Base-by-base conservation (phyloP, 1,140 invertebrate genomes). In the Camponotus floridanus region DNA sequence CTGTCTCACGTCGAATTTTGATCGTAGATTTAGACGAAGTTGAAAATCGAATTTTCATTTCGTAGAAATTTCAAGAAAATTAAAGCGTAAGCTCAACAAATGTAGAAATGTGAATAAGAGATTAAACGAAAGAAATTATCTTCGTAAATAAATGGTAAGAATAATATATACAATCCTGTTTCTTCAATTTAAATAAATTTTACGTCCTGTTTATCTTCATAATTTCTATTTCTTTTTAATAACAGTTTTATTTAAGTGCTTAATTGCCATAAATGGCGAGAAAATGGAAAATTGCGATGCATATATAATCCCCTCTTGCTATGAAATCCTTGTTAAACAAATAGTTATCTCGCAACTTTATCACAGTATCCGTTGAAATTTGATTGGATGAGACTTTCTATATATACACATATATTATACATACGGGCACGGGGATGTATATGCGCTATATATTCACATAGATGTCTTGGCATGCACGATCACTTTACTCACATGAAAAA, bases 401-500 rank as follows among this genome's bases (percentile, higher is more conserved):
- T 91, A 81, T 80, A 70, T 87, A 87, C 42, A 83, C 57, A 73
- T 55, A 79, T 81, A 36, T 55, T 51, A 79, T 87, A 48, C 21
- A 59, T 76, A 91, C 51, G 65, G 51, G 78, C 78, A 51, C 76
- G 67, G 68, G 68, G 74, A 71, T 62, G 78, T 90, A 64, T 55
- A 88, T 85, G 51, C 45, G 70, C 68, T 88, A 79, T 62, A 65
- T 78, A 86, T 92, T 91, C 91, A 91, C 86, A 91, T 94, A 95
- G 93, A 94, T 95, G 94, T 94, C 92, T 94, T 94, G 91, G 93
- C 94, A 94, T 94, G 94, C 94, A 92, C 91, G 85, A 91, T 92
- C 88, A 93, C 87, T 91, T 90, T 90, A 90, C 88, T 90, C 88
- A 91, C 87, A 90, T 88, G 73, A 86, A 64, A 83, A 76, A 78